Base-by-base conservation (phyloP, 2,888 invertebrate species). In the Diplazon laetatorius region DNA sequence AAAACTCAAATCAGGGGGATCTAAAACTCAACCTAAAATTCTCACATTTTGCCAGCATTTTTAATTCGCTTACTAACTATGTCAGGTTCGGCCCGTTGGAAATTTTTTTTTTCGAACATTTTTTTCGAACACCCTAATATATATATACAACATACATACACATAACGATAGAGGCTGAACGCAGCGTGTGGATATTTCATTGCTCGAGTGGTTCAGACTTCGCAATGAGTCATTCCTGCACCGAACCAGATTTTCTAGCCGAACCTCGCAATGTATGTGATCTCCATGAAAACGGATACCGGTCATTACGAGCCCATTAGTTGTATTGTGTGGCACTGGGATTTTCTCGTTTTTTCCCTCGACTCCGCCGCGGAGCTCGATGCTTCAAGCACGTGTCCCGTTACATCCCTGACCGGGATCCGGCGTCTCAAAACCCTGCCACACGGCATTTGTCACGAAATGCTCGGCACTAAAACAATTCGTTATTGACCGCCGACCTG, bases 271-370 rank as follows among this genome's bases (percentile, higher is more conserved):
- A 52, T 59, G 70, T 76, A 78, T 75, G 78, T 82, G 69, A 55
- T 63, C 62, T 70, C 35, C 62, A 37, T 57, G 74, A 55, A 80
- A 81, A 62, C 75, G 80, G 82, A 80, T 63, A 37, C 55, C 72
- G 82, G 83, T 86, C 86, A 86, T 87, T 87, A 87, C 70, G 82
- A 76, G 78, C 68, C 85, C 84, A 87, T 87, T 87, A 87, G 86
- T 82, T 82, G 82, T 82, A 75, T 84, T 82, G 55, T 50, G 69
- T 73, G 59, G 69, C 69, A 10, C n/a, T 55, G 48, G 39, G 39
- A 46, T 44, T 48, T 44, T 39, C 50, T 44, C 6, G 16, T 65
- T 50, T 37, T 20, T 37, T 14, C 18, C 48, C 60, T 50, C 42
- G 9, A 20, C 25, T 16, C 14, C 55, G 12, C n/a, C 12, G 35